phyloP scores from a whole-genome alignment of 2,888 invertebrate genomes.

The Ochlodes sylvanus region DNA sequence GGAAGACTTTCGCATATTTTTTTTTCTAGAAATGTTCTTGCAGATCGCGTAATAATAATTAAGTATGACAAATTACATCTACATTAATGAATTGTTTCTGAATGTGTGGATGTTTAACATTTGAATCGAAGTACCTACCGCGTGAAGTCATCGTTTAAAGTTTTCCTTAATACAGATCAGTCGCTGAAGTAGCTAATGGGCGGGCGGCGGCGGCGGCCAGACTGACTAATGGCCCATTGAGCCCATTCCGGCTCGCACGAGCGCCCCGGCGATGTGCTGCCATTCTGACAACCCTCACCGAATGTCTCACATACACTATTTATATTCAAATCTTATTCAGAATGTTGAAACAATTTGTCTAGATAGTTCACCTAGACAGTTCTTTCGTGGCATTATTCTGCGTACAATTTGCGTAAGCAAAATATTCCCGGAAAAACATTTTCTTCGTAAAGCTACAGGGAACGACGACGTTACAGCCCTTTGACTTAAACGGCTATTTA shows the following conservation, averaged over 20 bases:
- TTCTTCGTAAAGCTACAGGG: not conserved
- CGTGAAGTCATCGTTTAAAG: too few species aligned
- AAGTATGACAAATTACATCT: too few species aligned
- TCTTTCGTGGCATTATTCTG: constrained; percentile 14
- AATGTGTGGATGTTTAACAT: too few species aligned
- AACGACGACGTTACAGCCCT: not conserved
- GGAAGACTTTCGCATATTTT: too few species aligned
- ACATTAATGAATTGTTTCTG: too few species aligned
- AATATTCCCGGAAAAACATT: not conserved
- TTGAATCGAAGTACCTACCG: too few species aligned
- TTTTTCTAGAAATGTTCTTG: too few species aligned
- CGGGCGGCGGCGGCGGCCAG: not conserved
- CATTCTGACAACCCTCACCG: constrained; percentile 13
- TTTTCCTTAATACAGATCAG: constrained; percentile 8
- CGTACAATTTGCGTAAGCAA: constrained; percentile 7
- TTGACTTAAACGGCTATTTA: not conserved
- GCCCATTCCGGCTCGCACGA: constrained; percentile 18
- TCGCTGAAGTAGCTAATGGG: constrained; percentile 6
- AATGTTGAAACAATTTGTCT: constrained; percentile 29
- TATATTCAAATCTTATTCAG: constrained; percentile 31
- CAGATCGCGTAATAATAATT: too few species aligned
- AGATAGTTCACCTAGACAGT: not conserved
- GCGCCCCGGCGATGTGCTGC: not conserved
- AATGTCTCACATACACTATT: constrained; percentile 17
- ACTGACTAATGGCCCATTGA: constrained; percentile 20